Percentiles rank a stretch among this genome's conserved stretches.
Evolutionary conservation across 2,888 invertebrate species (phyloP).

Genomic region (Callyntrura sp.): DNA sequence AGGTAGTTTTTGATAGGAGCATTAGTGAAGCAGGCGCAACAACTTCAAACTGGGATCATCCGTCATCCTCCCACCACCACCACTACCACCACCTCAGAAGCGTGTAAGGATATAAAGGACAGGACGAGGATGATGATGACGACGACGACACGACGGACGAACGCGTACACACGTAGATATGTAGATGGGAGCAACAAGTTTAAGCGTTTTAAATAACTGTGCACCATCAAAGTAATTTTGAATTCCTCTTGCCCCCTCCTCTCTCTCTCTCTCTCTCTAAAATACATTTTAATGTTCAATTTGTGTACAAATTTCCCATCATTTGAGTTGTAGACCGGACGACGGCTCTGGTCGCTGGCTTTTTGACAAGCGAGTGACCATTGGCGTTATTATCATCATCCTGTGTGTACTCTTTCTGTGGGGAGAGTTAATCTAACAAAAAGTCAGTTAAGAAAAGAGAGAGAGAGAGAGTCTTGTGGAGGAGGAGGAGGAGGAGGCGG

Average conservation of each 20-base stretch:
- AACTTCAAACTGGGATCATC: background rate
- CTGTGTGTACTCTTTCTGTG: background rate
- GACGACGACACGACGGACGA: no score
- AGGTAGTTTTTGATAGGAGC: no score
- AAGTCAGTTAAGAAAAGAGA: conserved; percentile 40
- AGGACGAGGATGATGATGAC: no score
- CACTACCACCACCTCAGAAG: conserved; percentile 23
- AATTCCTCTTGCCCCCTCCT: conserved; percentile 40
- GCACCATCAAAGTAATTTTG: conserved; percentile 50
- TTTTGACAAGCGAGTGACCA: conserved; percentile 58
- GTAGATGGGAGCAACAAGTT: no score
- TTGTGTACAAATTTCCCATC: conserved; percentile 50
- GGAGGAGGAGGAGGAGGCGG: no score
- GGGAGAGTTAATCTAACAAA: background rate
- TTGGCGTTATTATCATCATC: background rate
- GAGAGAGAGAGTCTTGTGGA: background rate
- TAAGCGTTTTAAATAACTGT: conserved; percentile 44
- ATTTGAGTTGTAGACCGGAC: background rate
- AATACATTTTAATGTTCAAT: conserved; percentile 60
- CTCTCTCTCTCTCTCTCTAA: conserved; percentile 30
- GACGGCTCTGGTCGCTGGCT: background rate
- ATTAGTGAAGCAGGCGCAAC: no score
- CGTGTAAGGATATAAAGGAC: no score
- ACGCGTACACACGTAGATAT: no score
- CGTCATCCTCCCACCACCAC: background rate